Base-by-base conservation (phyloP, 2,888 invertebrate genomes). In the Epinotia nisella region DNA sequence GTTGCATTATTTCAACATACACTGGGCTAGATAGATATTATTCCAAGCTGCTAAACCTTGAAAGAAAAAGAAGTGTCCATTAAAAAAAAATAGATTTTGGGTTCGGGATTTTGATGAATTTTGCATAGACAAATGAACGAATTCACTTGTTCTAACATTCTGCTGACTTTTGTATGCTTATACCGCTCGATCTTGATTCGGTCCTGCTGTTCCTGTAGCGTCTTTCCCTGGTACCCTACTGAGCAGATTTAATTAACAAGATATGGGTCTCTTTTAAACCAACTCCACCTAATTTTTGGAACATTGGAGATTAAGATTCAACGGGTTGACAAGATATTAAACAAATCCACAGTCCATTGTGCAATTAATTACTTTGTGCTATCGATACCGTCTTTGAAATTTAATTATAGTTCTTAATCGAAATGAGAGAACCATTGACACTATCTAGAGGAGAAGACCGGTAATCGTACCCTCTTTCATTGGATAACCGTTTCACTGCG, bases 201-300 rank as follows among this genome's bases (percentile, higher is more conserved):
- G 21, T 0, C 58, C 73, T 73, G 58, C 73, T 73, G 73, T 64
- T 4, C 1, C 49, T 58, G 53, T 53, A 0, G 17, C 58, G 11
- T 24, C 5, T 19, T 2, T 39, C 39, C 4, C 35, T 29, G 89
- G 89, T 90, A 82, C 90, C 92, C 92, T 82, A 86, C 91, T 85
- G 92, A 85, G 88, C 81, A 89, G 93, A 93, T 93, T 93, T 93
- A 93, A 93, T 93, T 93, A 93, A 93, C 91, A 88, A 92, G 93
- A 93, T 93, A 93, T 90, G 91, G 86, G 87, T 87, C 89, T 90
- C 90, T 91, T 92, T 91, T 87, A 91, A 90, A 91, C 89, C 88
- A 87, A 87, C 89, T 88, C 87, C 83, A 87, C 89, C 89, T 85
- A 91, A 89, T 90, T 91, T 92, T 91, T 83, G 89, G 90, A 86